Percentiles rank a stretch among this genome's conserved stretches.
These are phyloP conservation scores for Myotis lucifugus DNA, from an alignment of 2,113 vertebrate genomes.

Conservation along the genomic window DNA sequence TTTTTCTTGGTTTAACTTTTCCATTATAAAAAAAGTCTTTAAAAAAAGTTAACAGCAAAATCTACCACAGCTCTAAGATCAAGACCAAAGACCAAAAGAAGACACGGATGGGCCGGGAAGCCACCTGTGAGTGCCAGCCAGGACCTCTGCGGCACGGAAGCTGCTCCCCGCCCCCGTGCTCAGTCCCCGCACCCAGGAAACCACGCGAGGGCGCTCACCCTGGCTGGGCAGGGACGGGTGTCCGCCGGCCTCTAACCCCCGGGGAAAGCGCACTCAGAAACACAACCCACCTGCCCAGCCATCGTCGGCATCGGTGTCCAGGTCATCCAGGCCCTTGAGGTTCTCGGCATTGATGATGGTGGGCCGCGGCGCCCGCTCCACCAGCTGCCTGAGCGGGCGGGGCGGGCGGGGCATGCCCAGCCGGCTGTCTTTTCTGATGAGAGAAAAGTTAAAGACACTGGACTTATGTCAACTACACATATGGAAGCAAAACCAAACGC, in stretches of 20 bases:
- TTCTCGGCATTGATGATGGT: conserved; percentile 98
- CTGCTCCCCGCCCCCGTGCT: neutral
- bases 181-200: neutral
- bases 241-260: rapidly evolving
- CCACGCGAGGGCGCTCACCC: neutral
- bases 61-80: neutral
- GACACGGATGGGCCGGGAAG: neutral
- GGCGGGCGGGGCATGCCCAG: conserved; percentile 85
- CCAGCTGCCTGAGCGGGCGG: conserved; percentile 90
- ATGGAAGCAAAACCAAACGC: neutral
- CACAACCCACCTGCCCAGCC: conserved; percentile 94
- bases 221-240: rapidly evolving
- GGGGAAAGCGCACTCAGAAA: rapidly evolving
- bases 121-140: neutral
- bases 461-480: neutral
- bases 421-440: conserved; percentile 89
- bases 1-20: neutral
- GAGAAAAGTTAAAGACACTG: neutral
- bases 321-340: conserved; percentile 96
- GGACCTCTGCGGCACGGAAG: rapidly evolving
- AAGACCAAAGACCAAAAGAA: neutral
- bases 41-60: neutral
- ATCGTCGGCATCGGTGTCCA: conserved; percentile 96
- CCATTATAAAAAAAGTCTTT: neutral
- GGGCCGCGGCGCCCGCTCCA: conserved; percentile 89